Evolutionary conservation across 2,888 invertebrate species (phyloP), one percentile per base, ranked within the genome.

Genomic region (Stictocephala bisonia): DNA sequence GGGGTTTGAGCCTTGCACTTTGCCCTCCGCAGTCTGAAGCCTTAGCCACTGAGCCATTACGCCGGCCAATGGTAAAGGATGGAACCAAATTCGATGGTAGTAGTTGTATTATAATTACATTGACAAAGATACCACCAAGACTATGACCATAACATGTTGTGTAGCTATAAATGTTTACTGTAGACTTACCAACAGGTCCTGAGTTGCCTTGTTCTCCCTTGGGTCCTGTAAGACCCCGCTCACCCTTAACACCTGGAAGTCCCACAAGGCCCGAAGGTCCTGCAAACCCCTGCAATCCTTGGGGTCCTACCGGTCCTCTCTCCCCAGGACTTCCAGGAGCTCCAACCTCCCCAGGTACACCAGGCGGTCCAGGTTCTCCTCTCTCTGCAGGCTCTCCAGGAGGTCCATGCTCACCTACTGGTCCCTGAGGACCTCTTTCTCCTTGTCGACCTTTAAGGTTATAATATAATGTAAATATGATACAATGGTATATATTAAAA

Each of bases 321-420:
- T 84, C 83, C 7, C 85, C 85, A 44, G 83, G 81, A 68, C 83
- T 83, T 53, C 85, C 84, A 40, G 79, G 70, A 24, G 83, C 82
- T 48, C 85, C 85, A 20, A 82, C 77, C 18, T 92, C 92, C 35
- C 92, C 92, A 4, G 90, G 87, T 0, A 87, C 83, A 0, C 94
- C 94, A 0, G 92, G 89, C 3, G 88, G 84, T 2, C 94, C 94
- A 0, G 90, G 87, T 80, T 93, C 93, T 20, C 94, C 93, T 80
- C 93, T 85, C 83, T 93, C 93, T 0, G 91, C 94, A 53, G 92
- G 90, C 83, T 94, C 94, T 15, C 94, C 94, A 0, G 92, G 92
- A 0, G 92, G 90, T 1, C 94, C 94, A 0, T 87, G 86, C 0
- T 91, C 90, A 2, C 94, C 94, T 22, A 91, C 83, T 15, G 88